Conservation (phyloP, 2,888 invertebrate species). For the Drosophila setosimentum region DNA sequence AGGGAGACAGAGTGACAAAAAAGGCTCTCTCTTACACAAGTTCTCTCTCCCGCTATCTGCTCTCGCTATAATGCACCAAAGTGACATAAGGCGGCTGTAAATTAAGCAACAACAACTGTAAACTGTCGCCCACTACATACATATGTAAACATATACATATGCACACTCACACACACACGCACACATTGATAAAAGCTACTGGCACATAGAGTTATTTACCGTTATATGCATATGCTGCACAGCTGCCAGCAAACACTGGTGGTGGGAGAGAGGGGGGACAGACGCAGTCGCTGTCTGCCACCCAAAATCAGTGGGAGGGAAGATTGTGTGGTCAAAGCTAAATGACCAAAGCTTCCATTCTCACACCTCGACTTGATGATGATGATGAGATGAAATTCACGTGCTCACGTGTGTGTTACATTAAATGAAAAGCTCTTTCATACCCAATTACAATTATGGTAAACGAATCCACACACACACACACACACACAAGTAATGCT, state of each 20-base stretch:
- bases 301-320: not conserved
- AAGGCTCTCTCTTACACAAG: conserved; percentile 5
- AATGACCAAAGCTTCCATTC: conserved; percentile 51
- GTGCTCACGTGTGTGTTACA: conserved; percentile 47
- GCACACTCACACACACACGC: conserved; percentile 10
- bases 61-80: conserved; percentile 71
- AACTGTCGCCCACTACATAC: conserved; percentile 48
- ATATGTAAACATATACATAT: conserved; percentile 20
- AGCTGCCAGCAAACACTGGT: conserved; percentile 14
- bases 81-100: conserved; percentile 82
- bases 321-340: conserved; percentile 49
- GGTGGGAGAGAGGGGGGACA: conserved; percentile 14
- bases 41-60: conserved; percentile 18
- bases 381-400: conserved; percentile 18
- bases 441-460: conserved; percentile 74
- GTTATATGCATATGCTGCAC: conserved; percentile 75
- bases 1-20: conserved; percentile 34
- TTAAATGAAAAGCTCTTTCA: conserved; percentile 73
- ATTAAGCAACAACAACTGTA: conserved; percentile 73
- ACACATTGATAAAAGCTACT: conserved; percentile 11
- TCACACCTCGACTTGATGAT: conserved; percentile 29
- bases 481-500: not conserved
- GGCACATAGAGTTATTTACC: conserved; percentile 67
- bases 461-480: conserved; percentile 35
- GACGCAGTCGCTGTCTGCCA: conserved; percentile 1